These are phyloP conservation scores for Agrochola circellaris DNA, from an alignment of 2,888 invertebrate genomes.

Conservation along the genomic window DNA sequence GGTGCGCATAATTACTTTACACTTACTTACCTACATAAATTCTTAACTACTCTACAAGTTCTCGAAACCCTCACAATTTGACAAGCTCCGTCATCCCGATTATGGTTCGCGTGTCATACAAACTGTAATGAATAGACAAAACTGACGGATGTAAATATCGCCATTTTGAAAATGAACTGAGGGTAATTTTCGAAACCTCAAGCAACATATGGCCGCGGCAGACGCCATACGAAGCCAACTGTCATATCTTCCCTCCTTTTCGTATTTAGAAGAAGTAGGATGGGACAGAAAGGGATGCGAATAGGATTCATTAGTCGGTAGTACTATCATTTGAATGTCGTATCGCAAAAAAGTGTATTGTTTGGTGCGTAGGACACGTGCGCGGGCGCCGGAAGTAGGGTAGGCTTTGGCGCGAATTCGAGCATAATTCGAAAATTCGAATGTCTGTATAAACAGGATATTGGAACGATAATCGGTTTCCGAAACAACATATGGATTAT, in stretches of 20 bases:
- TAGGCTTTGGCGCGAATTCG: slow-evolving; percentile 88
- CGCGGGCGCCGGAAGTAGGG: slow-evolving; percentile 83
- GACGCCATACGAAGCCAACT: slow-evolving; percentile 89
- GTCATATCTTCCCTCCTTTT: slow-evolving; percentile 80
- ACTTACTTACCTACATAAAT: neutral
- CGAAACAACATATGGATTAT: slow-evolving; percentile 87
- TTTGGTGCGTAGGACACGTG: slow-evolving; percentile 82
- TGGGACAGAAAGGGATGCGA: slow-evolving; percentile 73
- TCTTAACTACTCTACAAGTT: neutral
- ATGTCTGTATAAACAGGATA: slow-evolving; percentile 85
- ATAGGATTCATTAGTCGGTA: slow-evolving; percentile 87
- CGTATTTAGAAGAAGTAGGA: slow-evolving; percentile 52
- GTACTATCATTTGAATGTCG: slow-evolving; percentile 87
- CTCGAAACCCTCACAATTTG: neutral
- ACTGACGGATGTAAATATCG: slow-evolving; percentile 76
- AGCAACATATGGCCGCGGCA: slow-evolving; percentile 89
- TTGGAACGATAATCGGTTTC: slow-evolving; percentile 84
- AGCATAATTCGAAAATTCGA: slow-evolving; percentile 83
- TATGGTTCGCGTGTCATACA: slow-evolving; percentile 72
- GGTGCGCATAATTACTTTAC: slow-evolving; percentile 6
- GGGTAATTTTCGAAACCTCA: slow-evolving; percentile 90
- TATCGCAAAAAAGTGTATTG: slow-evolving; percentile 88
- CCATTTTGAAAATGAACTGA: slow-evolving; percentile 81
- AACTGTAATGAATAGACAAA: slow-evolving; percentile 84
- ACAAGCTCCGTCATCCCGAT: slow-evolving; percentile 70